Evolutionary conservation across 2,888 invertebrate species (phyloP).

Genomic region (Nomada hirtipes): DNA sequence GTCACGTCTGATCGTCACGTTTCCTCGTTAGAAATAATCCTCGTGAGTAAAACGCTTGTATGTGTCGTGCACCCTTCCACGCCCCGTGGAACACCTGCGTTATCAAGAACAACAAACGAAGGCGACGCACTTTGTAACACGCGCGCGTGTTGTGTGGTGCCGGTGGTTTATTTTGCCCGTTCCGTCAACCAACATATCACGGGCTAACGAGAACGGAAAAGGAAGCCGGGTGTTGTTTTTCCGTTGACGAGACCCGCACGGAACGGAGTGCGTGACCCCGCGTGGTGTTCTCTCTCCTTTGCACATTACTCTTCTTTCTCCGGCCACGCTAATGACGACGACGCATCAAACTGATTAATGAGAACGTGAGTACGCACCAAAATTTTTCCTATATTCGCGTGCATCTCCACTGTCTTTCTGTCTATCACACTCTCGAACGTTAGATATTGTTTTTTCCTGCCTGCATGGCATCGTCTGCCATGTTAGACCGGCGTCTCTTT

Average conservation of each 20-base stretch:
- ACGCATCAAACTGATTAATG: conserved; percentile 42
- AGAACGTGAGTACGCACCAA: conserved; percentile 60
- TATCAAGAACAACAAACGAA: conserved; percentile 61
- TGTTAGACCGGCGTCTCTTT: conserved; percentile 70
- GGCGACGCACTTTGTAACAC: conserved; percentile 60
- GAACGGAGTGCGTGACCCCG: conserved; percentile 69
- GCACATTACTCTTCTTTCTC: conserved; percentile 25
- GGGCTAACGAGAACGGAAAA: conserved; percentile 44
- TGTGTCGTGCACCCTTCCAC: conserved; percentile 66
- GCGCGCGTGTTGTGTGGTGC: conserved; percentile 59
- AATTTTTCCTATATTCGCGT: conserved; percentile 24
- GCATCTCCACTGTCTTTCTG: conserved; percentile 37
- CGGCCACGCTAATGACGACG: conserved; percentile 37
- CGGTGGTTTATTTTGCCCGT: conserved; percentile 52
- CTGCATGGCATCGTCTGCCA: conserved; percentile 72
- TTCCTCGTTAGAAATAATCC: conserved; percentile 60
- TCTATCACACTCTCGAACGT: conserved; percentile 51
- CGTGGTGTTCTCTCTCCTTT: conserved; percentile 55
- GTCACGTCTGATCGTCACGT: conserved; percentile 58
- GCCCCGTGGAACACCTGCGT: conserved; percentile 65
- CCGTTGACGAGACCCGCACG: conserved; percentile 62
- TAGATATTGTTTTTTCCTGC: conserved; percentile 72
- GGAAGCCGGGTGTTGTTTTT: conserved; percentile 70
- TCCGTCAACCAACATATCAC: conserved; percentile 29
- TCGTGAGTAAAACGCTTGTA: conserved; percentile 67